Conservation (phyloP, 2,797 vertebrate species). For the Tenualosa ilisha region DNA sequence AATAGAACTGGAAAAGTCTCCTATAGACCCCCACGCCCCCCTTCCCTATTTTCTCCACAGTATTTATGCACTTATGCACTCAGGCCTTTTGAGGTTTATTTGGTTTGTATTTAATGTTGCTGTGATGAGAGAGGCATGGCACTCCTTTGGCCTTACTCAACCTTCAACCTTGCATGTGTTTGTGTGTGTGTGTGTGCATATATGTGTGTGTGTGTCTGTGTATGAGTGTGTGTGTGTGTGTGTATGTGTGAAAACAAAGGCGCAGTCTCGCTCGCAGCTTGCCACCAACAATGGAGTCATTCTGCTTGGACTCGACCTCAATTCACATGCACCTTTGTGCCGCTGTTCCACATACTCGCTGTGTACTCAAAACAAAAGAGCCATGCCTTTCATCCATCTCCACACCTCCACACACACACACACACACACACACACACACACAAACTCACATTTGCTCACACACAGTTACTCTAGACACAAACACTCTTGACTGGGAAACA, state of each 20-base stretch:
- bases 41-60: neutral
- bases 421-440: constrained; percentile 14
- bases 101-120: neutral
- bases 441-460: neutral
- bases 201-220: too few relatives aligned
- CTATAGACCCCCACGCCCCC: neutral
- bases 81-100: neutral
- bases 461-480: neutral
- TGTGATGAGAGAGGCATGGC: neutral
- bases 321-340: neutral
- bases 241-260: constrained; percentile 39
- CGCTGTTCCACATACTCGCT: neutral
- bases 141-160: neutral
- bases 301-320: neutral
- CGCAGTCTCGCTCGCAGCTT: neutral
- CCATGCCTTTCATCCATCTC: neutral
- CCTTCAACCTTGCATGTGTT: constrained; percentile 27
- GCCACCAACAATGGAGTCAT: constrained; percentile 31
- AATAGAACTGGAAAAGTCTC: constrained; percentile 9
- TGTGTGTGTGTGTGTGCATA: constrained; percentile 28
- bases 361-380: neutral
- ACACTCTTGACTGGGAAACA: neutral
- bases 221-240: neutral
- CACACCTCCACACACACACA: constrained; percentile 6
- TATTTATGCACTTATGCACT: neutral